Evolutionary conservation across 1,140 invertebrate genomes (phyloP).

Genomic region (Caerostris darwini): DNA sequence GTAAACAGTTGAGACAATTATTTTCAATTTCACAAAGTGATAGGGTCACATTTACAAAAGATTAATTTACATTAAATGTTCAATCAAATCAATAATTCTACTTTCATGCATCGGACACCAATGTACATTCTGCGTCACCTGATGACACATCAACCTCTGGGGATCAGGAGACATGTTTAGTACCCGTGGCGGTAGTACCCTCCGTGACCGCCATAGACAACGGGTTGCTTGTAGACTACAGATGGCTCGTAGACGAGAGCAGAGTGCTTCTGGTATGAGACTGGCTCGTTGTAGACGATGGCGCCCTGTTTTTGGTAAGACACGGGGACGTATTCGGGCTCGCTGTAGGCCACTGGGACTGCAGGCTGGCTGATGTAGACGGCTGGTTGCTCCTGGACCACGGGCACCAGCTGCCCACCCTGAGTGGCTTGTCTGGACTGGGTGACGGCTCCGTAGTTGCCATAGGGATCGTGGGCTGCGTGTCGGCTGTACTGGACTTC

Average conservation of each 20-base stretch:
- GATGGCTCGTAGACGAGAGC: constrained; percentile 48
- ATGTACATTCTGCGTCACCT: neutral
- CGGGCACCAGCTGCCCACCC: constrained; percentile 81
- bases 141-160: constrained; percentile 6
- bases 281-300: constrained; percentile 36
- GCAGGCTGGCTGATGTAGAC: constrained; percentile 20
- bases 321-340: neutral
- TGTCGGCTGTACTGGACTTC: constrained; percentile 74
- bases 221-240: constrained; percentile 54
- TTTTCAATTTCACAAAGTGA: too few relatives aligned
- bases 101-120: neutral
- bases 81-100: too few relatives aligned
- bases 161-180: neutral
- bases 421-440: constrained; percentile 65
- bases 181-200: constrained; percentile 52
- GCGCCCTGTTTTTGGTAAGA: constrained; percentile 49
- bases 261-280: constrained; percentile 26
- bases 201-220: constrained; percentile 40
- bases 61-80: too few relatives aligned
- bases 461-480: constrained; percentile 68
- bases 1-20: too few relatives aligned
- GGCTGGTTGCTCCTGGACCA: constrained; percentile 31
- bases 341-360: neutral
- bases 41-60: too few relatives aligned
- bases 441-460: constrained; percentile 75